These are phyloP conservation scores for Corythornis madagascariensis DNA, from an alignment of 2,113 vertebrate species.

Conservation along the genomic window DNA sequence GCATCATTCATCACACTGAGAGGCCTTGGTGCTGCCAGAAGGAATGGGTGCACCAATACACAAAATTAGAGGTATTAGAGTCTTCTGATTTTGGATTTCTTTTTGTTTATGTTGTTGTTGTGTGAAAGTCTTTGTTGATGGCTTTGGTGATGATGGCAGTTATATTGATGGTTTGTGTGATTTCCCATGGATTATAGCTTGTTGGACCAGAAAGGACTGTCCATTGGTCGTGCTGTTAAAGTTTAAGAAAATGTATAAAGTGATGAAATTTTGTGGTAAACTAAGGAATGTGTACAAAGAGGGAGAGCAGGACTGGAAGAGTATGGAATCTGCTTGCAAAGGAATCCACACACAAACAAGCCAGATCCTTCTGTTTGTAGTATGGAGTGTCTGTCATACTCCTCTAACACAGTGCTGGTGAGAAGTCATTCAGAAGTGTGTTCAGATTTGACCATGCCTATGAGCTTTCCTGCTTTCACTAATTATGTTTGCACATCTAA, in stretches of 20 bases:
- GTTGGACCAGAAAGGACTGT: background rate
- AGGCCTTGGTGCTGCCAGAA: background rate
- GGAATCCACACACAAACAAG: background rate
- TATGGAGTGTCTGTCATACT: background rate
- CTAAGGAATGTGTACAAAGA: background rate
- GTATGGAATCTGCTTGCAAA: background rate
- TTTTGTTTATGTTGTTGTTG: background rate
- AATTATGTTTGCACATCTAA: background rate
- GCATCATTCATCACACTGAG: background rate
- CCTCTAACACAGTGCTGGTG: background rate
- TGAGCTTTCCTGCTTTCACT: background rate
- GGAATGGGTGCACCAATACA: background rate
- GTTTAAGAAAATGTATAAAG: background rate
- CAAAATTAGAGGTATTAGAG: background rate
- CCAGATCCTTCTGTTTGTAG: background rate
- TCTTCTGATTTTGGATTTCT: background rate
- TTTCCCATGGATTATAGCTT: background rate
- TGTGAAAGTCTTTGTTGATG: background rate
- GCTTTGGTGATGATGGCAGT: background rate
- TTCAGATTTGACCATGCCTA: background rate
- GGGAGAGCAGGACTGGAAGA: background rate
- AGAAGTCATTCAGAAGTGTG: background rate
- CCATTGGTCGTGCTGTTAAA: background rate
- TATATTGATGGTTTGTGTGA: accelerated
- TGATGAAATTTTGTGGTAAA: background rate